Evolutionary conservation across 2,113 vertebrate genomes (phyloP).

Genomic region (Poeciliopsis occidentalis): DNA sequence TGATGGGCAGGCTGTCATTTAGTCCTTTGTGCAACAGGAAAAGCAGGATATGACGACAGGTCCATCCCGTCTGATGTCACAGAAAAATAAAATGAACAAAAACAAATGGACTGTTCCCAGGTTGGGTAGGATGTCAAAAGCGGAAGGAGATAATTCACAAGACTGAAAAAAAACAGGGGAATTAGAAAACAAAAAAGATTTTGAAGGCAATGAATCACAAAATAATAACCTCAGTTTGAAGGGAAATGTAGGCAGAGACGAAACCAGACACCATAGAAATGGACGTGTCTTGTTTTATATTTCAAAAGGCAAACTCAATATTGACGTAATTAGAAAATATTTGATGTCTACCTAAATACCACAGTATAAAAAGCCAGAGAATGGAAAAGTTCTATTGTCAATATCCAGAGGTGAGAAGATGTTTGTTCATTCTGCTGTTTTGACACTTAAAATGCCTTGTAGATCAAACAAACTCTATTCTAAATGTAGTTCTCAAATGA

Average conservation of each 20-base stretch:
- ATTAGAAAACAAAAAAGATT: neutral
- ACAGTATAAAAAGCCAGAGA: too few relatives aligned
- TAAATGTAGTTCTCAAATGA: too few relatives aligned
- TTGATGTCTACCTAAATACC: neutral
- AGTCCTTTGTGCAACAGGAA: slow-evolving; percentile 14
- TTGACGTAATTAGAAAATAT: neutral
- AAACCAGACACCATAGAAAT: neutral
- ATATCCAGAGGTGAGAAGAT: too few relatives aligned
- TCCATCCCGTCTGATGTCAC: neutral
- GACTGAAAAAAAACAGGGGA: neutral
- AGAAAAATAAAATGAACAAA: neutral
- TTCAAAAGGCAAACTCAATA: neutral
- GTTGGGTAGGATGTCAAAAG: neutral
- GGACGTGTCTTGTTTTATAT: neutral
- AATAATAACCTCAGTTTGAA: too few relatives aligned
- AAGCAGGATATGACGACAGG: slow-evolving; percentile 13
- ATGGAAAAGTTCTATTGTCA: neutral
- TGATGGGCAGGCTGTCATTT: neutral
- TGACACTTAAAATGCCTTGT: too few relatives aligned
- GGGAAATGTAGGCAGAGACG: too few relatives aligned
- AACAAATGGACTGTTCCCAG: neutral
- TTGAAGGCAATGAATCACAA: neutral
- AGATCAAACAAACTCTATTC: too few relatives aligned
- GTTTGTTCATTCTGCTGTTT: too few relatives aligned
- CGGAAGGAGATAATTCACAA: neutral